Base-by-base conservation (phyloP, 2,888 invertebrate genomes). In the Liopterus haemorrhoidalis region DNA sequence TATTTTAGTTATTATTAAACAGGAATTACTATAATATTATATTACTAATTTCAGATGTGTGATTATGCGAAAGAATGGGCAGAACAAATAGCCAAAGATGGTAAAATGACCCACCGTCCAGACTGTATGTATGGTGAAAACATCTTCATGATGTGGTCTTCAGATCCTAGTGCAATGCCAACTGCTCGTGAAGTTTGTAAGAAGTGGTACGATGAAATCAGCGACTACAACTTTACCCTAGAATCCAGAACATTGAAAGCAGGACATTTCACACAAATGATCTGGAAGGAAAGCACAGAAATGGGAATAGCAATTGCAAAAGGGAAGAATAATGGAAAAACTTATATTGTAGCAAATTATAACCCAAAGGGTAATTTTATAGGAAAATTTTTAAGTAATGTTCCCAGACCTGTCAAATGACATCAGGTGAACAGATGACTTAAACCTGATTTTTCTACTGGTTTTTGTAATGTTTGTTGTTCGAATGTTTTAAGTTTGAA, bases 291-390 rank as follows among this genome's bases (percentile, higher is more conserved):
- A 37, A 79, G 78, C 48, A 74, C 71, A 35, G 78, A 82, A 57
- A 62, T 86, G 18, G 87, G 87, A 1, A 77, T 86, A 11, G 86
- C 81, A 2, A 72, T 81, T 59, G 80, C 84, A 0, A 74, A 80
- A 57, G 81, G 79, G 55, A 79, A 81, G 56, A 78, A 80, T 40
- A 80, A 81, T 46, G 90, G 87, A 1, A 84, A 85, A 62, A 76
- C 86, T 1, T 85, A 85, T 56, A 86, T 92, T 1, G 91, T 93
- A 0, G 86, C 83, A 39, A 87, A 88, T 64, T 91, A 91, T 59
- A 75, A 76, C 59, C 90, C 91, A 1, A 80, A 88, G 2, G 91
- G 91, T 9, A 91, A 91, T 60, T 81, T 76, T 56, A 73, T 80
- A 31, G 83, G 83, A 1, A 79, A 81, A 53, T 85, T 84, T 56